Conservation (phyloP, 1,140 invertebrate species). For the Helicoverpa zea region DNA sequence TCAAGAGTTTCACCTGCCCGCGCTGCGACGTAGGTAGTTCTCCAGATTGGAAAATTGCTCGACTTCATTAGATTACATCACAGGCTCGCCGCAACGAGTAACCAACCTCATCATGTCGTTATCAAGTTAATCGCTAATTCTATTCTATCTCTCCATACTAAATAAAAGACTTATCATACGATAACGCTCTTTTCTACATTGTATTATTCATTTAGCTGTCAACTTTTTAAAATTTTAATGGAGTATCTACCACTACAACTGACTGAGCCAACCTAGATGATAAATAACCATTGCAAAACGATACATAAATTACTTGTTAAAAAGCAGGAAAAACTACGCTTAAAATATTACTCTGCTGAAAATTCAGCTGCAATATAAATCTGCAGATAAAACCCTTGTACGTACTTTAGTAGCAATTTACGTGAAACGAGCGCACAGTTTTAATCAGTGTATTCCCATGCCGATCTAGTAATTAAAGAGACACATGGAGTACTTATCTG, state of each 20-base stretch:
- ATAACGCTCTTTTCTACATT: background rate
- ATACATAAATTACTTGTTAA: no score
- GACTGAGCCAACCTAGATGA: no score
- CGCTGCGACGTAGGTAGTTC: background rate
- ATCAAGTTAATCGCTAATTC: slow-evolving; percentile 22
- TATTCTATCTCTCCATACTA: slow-evolving; percentile 2
- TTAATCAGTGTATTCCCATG: slow-evolving; percentile 15
- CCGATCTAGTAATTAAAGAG: slow-evolving; percentile 20
- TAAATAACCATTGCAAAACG: no score
- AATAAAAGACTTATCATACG: background rate
- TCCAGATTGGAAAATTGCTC: slow-evolving; percentile 40
- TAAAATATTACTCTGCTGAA: background rate
- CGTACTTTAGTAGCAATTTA: background rate
- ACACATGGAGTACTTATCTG: slow-evolving; percentile 10
- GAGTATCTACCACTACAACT: no score
- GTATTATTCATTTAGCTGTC: no score
- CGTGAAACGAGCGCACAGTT: background rate
- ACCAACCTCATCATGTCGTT: slow-evolving; percentile 29
- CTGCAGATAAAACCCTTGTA: background rate
- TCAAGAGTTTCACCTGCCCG: background rate
- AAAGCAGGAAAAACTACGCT: no score
- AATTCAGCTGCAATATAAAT: background rate
- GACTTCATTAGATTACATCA: slow-evolving; percentile 36
- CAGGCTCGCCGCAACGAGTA: slow-evolving; percentile 1
- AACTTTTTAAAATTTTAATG: no score